phyloP scores from a whole-genome alignment of 1,140 invertebrate genomes.

The Oncopeltus fasciatus region DNA sequence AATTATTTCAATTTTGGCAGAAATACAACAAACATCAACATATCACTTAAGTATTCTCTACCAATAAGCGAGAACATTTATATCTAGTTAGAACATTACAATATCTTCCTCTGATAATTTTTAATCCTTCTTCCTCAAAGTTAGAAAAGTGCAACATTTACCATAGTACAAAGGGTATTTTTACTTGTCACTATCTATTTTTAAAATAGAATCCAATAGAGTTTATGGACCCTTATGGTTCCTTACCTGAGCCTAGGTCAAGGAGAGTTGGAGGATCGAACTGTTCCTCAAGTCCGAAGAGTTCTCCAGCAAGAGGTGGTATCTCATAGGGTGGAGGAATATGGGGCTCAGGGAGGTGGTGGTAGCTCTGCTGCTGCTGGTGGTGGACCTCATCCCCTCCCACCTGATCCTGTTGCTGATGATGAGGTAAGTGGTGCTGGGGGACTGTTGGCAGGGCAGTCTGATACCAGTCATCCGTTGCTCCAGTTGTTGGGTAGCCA shows the following conservation, averaged over 20 bases:
- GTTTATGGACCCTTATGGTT: too few relatives aligned
- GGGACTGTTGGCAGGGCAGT: neutral
- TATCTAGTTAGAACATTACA: too few relatives aligned
- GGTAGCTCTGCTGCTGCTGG: constrained; percentile 11
- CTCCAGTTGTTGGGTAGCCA: neutral
- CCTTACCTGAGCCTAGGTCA: constrained; percentile 47
- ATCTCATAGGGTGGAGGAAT: constrained; percentile 32
- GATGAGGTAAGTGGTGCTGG: neutral
- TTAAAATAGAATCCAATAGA: too few relatives aligned
- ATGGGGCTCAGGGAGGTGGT: constrained; percentile 8
- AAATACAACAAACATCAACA: too few relatives aligned
- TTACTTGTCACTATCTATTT: too few relatives aligned
- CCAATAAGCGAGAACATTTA: too few relatives aligned
- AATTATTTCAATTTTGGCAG: too few relatives aligned
- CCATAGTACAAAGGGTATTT: too few relatives aligned
- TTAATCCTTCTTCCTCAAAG: too few relatives aligned
- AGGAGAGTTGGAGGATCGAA: constrained; percentile 46
- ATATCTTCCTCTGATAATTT: too few relatives aligned
- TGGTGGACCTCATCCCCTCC: neutral
- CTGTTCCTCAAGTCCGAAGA: constrained; percentile 55
- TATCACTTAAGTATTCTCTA: too few relatives aligned
- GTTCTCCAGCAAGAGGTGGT: constrained; percentile 41
- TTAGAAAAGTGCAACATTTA: too few relatives aligned
- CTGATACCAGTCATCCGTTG: constrained; percentile 9
- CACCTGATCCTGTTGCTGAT: neutral